Conservation (phyloP, 2,113 vertebrate genomes). For the Ranitomeya variabilis region DNA sequence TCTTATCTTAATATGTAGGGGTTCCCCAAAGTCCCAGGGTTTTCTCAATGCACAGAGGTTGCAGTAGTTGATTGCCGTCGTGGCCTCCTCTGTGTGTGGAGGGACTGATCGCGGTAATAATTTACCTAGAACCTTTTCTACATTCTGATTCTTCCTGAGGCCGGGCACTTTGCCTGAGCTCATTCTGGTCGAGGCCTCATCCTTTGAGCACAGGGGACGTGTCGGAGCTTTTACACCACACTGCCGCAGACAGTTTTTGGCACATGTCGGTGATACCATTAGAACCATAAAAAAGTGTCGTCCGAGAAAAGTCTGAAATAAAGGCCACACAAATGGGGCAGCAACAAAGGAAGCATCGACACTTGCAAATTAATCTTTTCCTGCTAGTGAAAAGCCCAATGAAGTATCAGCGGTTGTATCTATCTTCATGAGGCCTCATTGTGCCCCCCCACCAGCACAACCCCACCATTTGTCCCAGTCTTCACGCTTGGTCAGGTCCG, state of each 20-base stretch:
- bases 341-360: constrained; percentile 38
- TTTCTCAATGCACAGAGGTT: too few species aligned
- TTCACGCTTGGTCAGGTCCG: constrained; percentile 65
- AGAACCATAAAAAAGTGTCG: neutral
- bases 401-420: constrained; percentile 42
- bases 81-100: too few species aligned
- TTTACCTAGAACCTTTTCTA: too few species aligned
- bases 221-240: neutral
- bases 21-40: too few species aligned
- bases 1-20: too few species aligned
- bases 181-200: too few species aligned
- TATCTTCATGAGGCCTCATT: neutral
- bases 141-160: too few species aligned
- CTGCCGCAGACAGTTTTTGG: neutral
- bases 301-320: neutral
- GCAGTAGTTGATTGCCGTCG: too few species aligned
- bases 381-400: constrained; percentile 12
- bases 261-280: constrained; percentile 14
- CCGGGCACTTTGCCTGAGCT: too few species aligned
- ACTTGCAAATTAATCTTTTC: constrained; percentile 55
- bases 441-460: neutral
- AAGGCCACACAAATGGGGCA: constrained; percentile 17
- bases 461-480: neutral
- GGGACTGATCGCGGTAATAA: too few species aligned
- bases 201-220: neutral